A percentile compares a stretch with the other conserved stretches of the same genome.
These are phyloP conservation scores for Cydia splendana DNA, from an alignment of 1,140 invertebrate species.

Conservation along the genomic window DNA sequence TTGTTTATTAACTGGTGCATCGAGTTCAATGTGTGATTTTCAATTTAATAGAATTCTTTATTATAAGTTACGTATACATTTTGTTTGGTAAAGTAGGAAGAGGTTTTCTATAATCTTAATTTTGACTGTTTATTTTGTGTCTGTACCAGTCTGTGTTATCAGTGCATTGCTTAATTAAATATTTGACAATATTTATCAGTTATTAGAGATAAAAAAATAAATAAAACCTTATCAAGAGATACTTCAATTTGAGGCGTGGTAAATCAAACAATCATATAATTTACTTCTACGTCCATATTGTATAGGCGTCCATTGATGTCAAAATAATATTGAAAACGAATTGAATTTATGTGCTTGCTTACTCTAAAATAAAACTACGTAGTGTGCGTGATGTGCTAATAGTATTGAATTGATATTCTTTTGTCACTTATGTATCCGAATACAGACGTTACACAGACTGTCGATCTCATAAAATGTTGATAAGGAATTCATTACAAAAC, in stretches of 20 bases:
- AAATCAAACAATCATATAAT: slow-evolving; percentile 13
- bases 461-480: slow-evolving; percentile 22
- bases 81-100: too few species aligned
- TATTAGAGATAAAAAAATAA: slow-evolving; percentile 35
- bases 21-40: background rate
- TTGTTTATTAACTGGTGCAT: too few species aligned
- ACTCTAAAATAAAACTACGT: too few species aligned
- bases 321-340: background rate
- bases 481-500: slow-evolving; percentile 21
- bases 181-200: slow-evolving; percentile 33
- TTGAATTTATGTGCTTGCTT: background rate
- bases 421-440: background rate
- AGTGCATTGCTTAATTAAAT: slow-evolving; percentile 27
- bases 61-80: background rate
- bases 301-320: too few species aligned
- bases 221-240: slow-evolving; percentile 32
- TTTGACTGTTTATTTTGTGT: too few species aligned
- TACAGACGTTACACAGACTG: background rate
- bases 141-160: background rate
- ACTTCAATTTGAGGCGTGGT: background rate
- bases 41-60: background rate
- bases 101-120: too few species aligned
- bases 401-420: background rate
- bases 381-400: background rate
- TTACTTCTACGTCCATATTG: background rate